Conservation (phyloP, 2,888 invertebrate genomes). For the Epirrhoe tristata region DNA sequence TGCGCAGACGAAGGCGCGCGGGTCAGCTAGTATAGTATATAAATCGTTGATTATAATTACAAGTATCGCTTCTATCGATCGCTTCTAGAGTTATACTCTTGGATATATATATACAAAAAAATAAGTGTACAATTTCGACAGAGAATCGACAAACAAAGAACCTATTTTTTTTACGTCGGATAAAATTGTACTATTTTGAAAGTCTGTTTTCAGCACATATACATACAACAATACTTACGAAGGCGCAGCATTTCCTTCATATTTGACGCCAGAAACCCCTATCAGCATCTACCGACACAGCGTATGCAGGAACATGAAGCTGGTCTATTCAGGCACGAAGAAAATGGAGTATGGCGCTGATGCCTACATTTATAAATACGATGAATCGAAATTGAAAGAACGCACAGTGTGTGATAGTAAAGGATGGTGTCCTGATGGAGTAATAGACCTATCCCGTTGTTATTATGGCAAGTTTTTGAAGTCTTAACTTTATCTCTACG, state of each 20-base stretch:
- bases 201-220: constrained; percentile 31
- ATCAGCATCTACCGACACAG: constrained; percentile 89
- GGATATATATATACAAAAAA: too few relatives aligned
- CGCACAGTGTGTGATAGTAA: constrained; percentile 43
- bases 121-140: too few relatives aligned
- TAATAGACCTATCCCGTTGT: constrained; percentile 88
- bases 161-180: too few relatives aligned
- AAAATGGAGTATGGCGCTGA: constrained; percentile 34
- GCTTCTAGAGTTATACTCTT: too few relatives aligned
- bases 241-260: constrained; percentile 88
- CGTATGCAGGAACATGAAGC: constrained; percentile 82
- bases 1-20: too few relatives aligned
- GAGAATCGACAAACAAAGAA: too few relatives aligned
- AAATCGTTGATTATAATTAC: too few relatives aligned
- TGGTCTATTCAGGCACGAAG: constrained; percentile 29
- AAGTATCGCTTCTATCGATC: too few relatives aligned
- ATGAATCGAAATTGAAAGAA: constrained; percentile 31
- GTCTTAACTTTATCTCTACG: too few relatives aligned
- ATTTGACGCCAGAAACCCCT: constrained; percentile 76
- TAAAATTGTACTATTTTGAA: neutral
- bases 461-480: constrained; percentile 77
- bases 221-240: constrained; percentile 89
- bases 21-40: too few relatives aligned
- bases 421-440: constrained; percentile 81
- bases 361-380: constrained; percentile 34